Evolutionary conservation across 2,888 invertebrate genomes (phyloP), one percentile per base, ranked within the genome.

Genomic region (Nemotelus pantherinus): DNA sequence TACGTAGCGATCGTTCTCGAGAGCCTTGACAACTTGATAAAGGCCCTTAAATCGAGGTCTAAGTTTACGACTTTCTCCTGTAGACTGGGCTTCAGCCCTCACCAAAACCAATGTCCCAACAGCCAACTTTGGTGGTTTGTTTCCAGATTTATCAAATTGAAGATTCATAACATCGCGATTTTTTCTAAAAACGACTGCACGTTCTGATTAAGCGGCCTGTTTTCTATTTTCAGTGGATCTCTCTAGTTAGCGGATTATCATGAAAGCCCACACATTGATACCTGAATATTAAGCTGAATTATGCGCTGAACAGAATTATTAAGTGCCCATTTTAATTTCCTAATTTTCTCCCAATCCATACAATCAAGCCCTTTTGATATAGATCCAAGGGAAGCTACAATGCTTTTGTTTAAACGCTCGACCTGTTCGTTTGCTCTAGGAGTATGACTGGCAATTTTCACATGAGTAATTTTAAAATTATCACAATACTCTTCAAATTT

Each of bases 341-440:
- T 68, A 67, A 82, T 64, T 64, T 78, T 80, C 6, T 81, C 81
- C 82, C 81, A 83, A 77, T 81, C 79, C 3, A 60, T 53, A 41
- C 79, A 76, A 2, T 79, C 76, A 6, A 77, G 58, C 9, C 74
- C 58, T 4, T 75, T 45, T 2, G 80, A 78, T 7, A 64, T 74
- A 6, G 81, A 77, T 9, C 81, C 25, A 57, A 82, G 65, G 76
- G 79, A 79, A 9, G 63, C 77, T 4, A 81, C n/a, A 4, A 82
- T 78, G 1, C n/a, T 39, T 39, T 47, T 74, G 39, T 57, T 58
- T 7, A 58, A 9, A 3, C 45, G 4, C 44, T 74, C 74, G 2
- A 45, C 74, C 47, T 74, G 74, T 39, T 60, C 74, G 45, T 74
- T 74, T 3, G 74, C 57, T 79, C 82, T 76, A 0, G 79, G 81